These are phyloP conservation scores for Plumapathes pennacea DNA, from an alignment of 92 coral and sea anemone genomes.

Conservation along the genomic window DNA sequence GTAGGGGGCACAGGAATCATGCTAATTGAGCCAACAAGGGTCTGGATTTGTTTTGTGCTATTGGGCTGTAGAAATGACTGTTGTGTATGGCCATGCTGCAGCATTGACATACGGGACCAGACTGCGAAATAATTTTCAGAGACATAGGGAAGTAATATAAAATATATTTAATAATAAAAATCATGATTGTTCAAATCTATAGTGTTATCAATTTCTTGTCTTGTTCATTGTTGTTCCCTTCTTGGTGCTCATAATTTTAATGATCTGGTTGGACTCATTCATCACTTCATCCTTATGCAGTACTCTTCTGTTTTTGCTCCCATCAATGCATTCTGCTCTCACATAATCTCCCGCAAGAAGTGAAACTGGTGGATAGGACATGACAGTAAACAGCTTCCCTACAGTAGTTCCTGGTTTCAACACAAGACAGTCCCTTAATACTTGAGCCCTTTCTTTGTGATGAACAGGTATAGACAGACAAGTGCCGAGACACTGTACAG, in stretches of 20 bases:
- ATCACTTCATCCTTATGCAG: slow-evolving; percentile 68
- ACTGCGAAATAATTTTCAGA: no score
- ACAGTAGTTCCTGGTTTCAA: slow-evolving; percentile 75
- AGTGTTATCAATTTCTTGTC: slow-evolving; percentile 20
- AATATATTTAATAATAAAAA: no score
- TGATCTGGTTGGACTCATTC: slow-evolving; percentile 48
- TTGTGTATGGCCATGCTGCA: no score
- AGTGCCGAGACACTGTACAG: slow-evolving; percentile 71
- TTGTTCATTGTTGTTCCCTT: slow-evolving; percentile 50
- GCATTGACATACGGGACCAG: no score
- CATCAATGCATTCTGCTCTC: slow-evolving; percentile 69
- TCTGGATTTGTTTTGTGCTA: no score
- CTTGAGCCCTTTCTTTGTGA: slow-evolving; percentile 20
- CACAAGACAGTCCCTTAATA: slow-evolving; percentile 63
- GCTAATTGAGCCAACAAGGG: no score
- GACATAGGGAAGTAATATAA: no score
- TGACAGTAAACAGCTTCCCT: slow-evolving; percentile 64
- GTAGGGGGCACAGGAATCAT: no score
- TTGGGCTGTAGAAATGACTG: no score
- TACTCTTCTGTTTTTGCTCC: slow-evolving; percentile 53
- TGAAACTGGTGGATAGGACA: slow-evolving; percentile 63
- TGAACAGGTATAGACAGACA: slow-evolving; percentile 45
- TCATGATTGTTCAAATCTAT: neutral
- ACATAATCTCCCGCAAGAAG: slow-evolving; percentile 84
- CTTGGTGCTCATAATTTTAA: slow-evolving; percentile 81